Percentiles rank a stretch among this genome's conserved stretches.
phyloP scores from a whole-genome alignment of 2,113 vertebrate genomes.

The Platysternon megacephalum region DNA sequence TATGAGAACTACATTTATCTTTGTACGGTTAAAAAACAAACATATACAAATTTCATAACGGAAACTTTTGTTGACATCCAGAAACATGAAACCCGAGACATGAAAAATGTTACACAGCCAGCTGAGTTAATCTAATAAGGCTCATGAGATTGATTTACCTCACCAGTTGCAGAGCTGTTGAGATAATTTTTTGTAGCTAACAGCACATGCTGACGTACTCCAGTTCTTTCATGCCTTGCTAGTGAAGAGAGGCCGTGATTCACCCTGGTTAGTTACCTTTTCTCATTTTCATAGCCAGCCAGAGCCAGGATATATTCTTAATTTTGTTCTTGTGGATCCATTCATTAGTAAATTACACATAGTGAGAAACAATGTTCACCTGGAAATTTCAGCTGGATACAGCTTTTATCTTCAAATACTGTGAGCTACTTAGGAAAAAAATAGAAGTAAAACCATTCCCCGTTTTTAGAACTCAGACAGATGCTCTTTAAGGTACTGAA shows the following conservation, averaged over 20 bases:
- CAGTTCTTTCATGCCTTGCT: conserved; percentile 31
- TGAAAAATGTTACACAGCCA: conserved; percentile 47
- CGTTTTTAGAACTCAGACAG: neutral
- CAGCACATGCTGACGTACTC: conserved; percentile 8
- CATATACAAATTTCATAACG: conserved; percentile 44
- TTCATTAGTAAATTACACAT: conserved; percentile 34
- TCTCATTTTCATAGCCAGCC: conserved; percentile 55
- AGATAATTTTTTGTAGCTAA: conserved; percentile 50
- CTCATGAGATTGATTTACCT: conserved; percentile 37
- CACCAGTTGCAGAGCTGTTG: neutral
- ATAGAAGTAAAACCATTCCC: neutral
- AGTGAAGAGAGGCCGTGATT: conserved; percentile 47
- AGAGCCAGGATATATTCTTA: conserved; percentile 58
- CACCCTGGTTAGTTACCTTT: conserved; percentile 51
- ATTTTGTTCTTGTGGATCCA: conserved; percentile 59
- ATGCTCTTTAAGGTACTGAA: neutral
- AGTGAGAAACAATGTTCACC: conserved; percentile 31
- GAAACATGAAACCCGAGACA: conserved; percentile 3
- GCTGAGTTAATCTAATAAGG: conserved; percentile 22
- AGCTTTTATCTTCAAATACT: conserved; percentile 9
- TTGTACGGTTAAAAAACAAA: conserved; percentile 45
- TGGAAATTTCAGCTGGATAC: conserved; percentile 30
- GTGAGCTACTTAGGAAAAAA: neutral
- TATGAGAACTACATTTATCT: conserved; percentile 43
- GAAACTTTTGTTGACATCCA: conserved; percentile 40